Percentiles rank a stretch among this genome's conserved stretches.
Evolutionary conservation across 2,797 vertebrate genomes (phyloP).

Genomic region (Halcyon badia): DNA sequence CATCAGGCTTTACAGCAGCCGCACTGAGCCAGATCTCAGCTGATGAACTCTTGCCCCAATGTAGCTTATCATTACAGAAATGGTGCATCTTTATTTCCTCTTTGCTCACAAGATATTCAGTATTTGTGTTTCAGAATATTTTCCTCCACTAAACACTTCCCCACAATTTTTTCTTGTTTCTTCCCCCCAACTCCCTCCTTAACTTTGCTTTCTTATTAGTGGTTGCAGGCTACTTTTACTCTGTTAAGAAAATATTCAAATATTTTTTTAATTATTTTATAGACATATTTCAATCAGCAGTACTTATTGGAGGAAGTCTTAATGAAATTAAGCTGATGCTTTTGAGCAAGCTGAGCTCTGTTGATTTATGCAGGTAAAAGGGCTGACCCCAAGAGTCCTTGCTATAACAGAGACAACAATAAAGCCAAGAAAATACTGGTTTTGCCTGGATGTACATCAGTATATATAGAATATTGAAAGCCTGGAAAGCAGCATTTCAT

Average conservation of each 20-base stretch:
- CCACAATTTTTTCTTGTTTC: fast-evolving
- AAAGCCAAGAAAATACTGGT: neutral
- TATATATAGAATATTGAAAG: neutral
- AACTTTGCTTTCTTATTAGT: neutral
- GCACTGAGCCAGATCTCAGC: neutral
- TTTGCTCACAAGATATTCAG: neutral
- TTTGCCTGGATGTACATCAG: neutral
- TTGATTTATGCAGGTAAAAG: neutral
- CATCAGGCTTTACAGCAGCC: neutral
- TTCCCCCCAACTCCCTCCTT: fast-evolving
- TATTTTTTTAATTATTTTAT: neutral
- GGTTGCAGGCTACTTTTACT: neutral
- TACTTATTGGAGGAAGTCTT: neutral
- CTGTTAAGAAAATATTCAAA: neutral
- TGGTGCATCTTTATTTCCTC: neutral
- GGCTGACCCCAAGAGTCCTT: neutral
- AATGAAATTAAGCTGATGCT: neutral
- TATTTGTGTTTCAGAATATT: neutral
- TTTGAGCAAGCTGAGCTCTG: neutral
- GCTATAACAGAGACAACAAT: neutral
- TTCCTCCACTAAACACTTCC: neutral
- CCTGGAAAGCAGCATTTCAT: neutral
- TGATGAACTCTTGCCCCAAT: neutral
- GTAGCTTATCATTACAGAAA: neutral
- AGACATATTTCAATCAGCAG: neutral